phyloP scores from a whole-genome alignment of 2,888 invertebrate species.

The Cantharis rufa region DNA sequence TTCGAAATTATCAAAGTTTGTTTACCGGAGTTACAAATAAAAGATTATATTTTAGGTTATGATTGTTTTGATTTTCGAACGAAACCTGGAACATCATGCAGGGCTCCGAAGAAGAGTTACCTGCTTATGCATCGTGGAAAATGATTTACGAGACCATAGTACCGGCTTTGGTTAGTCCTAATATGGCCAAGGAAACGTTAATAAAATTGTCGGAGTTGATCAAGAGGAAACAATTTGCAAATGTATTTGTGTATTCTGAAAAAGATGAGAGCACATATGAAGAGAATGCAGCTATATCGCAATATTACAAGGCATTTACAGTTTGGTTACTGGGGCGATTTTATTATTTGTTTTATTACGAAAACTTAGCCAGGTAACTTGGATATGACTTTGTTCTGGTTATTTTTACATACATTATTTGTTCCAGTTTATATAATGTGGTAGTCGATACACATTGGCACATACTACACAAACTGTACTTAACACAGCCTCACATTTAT shows the following conservation, averaged over 20 bases:
- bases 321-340: constrained; percentile 71
- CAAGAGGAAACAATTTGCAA: constrained; percentile 62
- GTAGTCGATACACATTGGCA: constrained; percentile 63
- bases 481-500: constrained; percentile 60
- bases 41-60: neutral
- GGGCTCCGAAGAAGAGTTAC: constrained; percentile 34
- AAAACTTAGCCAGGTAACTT: constrained; percentile 57
- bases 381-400: neutral
- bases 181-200: constrained; percentile 60
- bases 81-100: constrained; percentile 11
- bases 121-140: constrained; percentile 61
- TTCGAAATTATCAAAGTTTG: neutral
- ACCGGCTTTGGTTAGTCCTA: constrained; percentile 62
- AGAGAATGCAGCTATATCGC: constrained; percentile 53
- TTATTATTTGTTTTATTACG: constrained; percentile 65
- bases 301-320: constrained; percentile 60
- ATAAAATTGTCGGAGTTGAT: constrained; percentile 64
- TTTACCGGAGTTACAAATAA: neutral
- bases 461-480: constrained; percentile 60
- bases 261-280: constrained; percentile 57
- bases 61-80: neutral
- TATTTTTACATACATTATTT: neutral
- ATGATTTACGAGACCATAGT: constrained; percentile 65
- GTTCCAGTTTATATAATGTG: constrained; percentile 58
- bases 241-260: constrained; percentile 60